Conservation (phyloP, 64 coral and sea anemone species). For the Montipora efflorescens region DNA sequence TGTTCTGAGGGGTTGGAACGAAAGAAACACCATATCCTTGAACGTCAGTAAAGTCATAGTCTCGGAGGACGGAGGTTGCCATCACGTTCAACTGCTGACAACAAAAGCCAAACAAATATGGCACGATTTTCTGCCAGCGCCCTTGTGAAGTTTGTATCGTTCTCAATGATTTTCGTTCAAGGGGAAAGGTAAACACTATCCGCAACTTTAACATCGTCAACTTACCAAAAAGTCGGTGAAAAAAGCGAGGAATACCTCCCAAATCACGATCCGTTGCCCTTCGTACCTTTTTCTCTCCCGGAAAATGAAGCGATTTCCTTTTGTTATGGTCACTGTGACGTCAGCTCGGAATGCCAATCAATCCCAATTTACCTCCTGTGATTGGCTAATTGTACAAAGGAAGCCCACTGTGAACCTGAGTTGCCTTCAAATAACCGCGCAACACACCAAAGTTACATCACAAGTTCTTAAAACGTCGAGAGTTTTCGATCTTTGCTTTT, state of each 20-base stretch:
- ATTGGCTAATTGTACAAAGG: constrained; percentile 31
- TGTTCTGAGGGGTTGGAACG: background rate
- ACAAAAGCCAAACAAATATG: constrained; percentile 67
- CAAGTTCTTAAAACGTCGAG: background rate
- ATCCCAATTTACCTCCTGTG: constrained; percentile 13
- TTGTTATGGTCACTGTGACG: constrained; percentile 65
- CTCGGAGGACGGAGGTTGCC: constrained; percentile 7
- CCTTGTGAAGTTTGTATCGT: constrained; percentile 27
- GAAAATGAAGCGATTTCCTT: constrained; percentile 59
- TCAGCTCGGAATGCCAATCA: constrained; percentile 32
- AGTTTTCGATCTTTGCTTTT: background rate
- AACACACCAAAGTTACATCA: constrained; percentile 23
- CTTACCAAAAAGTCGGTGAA: constrained; percentile 23
- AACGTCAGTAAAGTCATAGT: background rate
- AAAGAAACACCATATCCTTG: background rate
- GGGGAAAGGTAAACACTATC: background rate
- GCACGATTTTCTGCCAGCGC: constrained; percentile 50
- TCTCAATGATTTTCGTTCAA: background rate
- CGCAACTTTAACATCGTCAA: background rate
- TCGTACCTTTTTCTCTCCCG: constrained; percentile 43
- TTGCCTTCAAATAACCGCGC: constrained; percentile 18
- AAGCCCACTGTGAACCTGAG: constrained; percentile 23
- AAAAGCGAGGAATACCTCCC: constrained; percentile 5
- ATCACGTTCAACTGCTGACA: constrained; percentile 48
- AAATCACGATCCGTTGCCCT: background rate